Evolutionary conservation across 2,888 invertebrate species (phyloP), one percentile per base, ranked within the genome.

Genomic region (Drosophila buzzatii): DNA sequence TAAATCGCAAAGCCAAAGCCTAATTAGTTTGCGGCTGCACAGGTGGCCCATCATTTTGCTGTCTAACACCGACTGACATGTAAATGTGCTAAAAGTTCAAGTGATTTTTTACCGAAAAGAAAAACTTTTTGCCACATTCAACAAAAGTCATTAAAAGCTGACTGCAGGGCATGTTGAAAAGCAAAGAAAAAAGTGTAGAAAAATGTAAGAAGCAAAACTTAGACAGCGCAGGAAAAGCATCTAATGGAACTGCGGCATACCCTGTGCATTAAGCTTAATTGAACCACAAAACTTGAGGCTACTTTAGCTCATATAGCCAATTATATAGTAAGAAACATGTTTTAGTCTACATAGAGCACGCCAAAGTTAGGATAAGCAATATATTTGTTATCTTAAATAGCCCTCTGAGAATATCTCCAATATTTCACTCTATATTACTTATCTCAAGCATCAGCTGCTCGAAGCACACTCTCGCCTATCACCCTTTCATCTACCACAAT

Each of bases 81-180:
- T 91, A 91, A 91, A 91, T 91, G 90, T 90, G 86, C 85, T 77
- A 90, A 89, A 89, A 85, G 89, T 84, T 87, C 89, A 89, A 74
- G 72, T 85, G 78, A 70, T 81, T 73, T 68, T 70, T 59, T 33
- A 33, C 53, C 41, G 1, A 27, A 33, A n/a, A 14, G n/a, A 42
- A 71, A 81, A 82, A 23, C 8, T 75, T 87, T 85, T 76, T 56
- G 62, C 61, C 73, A 58, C 70, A 71, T 62, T 76, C 70, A 37
- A 47, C 75, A 77, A 89, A 81, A 81, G 81, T 90, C 83, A 82
- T 90, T 90, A 81, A 89, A 89, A 90, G 59, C 73, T 75, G 60
- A 79, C 81, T 86, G 72, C 72, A 67, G 65, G 79, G 78, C 80
- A 65, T 61, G 57, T 20, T 20, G 6, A 20, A 14, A 6, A 6